phyloP scores from a whole-genome alignment of 2,797 vertebrate species.

The Melopsittacus undulatus region DNA sequence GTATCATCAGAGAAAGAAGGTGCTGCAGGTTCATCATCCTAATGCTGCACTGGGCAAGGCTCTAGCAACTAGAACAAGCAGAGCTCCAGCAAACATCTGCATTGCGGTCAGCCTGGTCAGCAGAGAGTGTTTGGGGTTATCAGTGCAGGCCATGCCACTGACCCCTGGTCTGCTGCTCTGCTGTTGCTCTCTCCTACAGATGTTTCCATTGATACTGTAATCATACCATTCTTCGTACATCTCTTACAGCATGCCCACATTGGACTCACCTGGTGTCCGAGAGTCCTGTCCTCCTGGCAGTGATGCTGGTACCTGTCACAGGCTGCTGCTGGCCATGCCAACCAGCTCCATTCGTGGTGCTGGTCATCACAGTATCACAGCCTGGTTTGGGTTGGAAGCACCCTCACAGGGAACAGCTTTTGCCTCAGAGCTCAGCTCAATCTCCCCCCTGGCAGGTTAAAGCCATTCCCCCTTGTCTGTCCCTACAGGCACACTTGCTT shows the following conservation, averaged over 20 bases:
- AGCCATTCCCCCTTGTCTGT: background rate
- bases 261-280: background rate
- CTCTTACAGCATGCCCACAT: background rate
- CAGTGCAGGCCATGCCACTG: background rate
- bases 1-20: background rate
- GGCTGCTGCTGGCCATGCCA: fast-evolving
- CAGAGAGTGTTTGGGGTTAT: background rate
- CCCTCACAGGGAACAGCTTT: background rate
- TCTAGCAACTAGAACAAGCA: background rate
- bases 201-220: background rate
- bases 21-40: background rate
- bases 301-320: background rate
- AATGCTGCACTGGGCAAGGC: background rate
- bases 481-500: background rate
- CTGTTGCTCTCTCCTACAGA: background rate
- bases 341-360: background rate
- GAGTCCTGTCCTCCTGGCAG: background rate
- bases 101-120: background rate
- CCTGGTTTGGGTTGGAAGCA: background rate
- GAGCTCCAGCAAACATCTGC: background rate
- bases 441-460: background rate
- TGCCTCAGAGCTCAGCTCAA: background rate
- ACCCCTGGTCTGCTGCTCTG: background rate
- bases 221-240: background rate
- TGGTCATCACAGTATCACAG: background rate